Base-by-base conservation (phyloP, 2,888 invertebrate species). In the Mimas tiliae region DNA sequence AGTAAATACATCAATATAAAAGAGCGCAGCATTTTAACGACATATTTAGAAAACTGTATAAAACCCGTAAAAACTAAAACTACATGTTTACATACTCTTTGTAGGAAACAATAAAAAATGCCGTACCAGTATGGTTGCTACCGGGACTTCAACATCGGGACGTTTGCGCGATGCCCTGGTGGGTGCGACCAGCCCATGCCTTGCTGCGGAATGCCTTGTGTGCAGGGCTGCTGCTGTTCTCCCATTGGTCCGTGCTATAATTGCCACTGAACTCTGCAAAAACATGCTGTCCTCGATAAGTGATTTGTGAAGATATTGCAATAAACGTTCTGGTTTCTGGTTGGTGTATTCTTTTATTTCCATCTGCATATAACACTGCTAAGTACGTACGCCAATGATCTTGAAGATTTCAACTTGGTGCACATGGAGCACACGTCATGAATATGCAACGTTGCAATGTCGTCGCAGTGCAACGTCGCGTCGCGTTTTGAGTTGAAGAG, bases 81-180 rank as follows among this genome's bases (percentile, higher is more conserved):
- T n/a, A n/a, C n/a, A n/a, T n/a, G n/a, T n/a, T n/a, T n/a, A n/a
- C 27, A 27, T 27, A 27, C 1, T 3, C 4, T 27, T 27, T 27
- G 27, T 8, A n/a, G 7, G 4, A 16, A n/a, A 8, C 48, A n/a
- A 48, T 4, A 47, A 62, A 74, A 47, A 73, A 88, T 89, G 87
- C 86, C 86, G 33, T 79, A 76, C 51, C 86, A 88, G 67, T 70
- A 78, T 68, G 90, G 90, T 1, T 89, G 89, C 67, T 90, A 91
- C 67, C 82, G 90, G 0, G 79, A 85, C 70, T 90, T 89, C 75
- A 85, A 80, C 68, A 80, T 84, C 42, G 90, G 90, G 0, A 84
- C 84, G 0, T 89, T 87, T 71, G 86, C 88, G 0, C 77, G 88
- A 3, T 90, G 90, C 67, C 86, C 87, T 0, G 85, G 86, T 0